Base-by-base conservation (phyloP, 2,797 vertebrate genomes). In the Argentina silus region DNA sequence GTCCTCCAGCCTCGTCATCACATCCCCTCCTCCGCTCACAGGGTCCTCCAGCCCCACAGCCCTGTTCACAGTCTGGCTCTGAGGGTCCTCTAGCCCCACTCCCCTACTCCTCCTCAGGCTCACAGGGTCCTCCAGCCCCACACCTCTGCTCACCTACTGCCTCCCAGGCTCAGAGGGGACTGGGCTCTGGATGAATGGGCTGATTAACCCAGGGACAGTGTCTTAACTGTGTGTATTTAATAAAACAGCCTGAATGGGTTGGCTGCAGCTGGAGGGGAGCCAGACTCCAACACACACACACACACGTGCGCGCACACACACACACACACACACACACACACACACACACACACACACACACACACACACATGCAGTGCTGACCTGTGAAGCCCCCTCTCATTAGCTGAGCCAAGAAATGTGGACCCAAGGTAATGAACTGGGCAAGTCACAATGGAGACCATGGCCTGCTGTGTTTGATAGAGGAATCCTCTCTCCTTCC, bases 401-500 rank as follows among this genome's bases (percentile, higher is more conserved):
- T 90, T 87, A 86, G 63, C 74, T 72, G 63, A 69, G 70, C 74
- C 53, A 14, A 75, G 69, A 79, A 77, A 79, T 76, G 82, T 80
- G 70, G 72, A 82, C 57, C 73, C 0, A 36, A 71, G 73, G 48
- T 45, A 87, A 76, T 77, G 70, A 73, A 63, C 73, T 67, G 75
- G 79, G 78, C 73, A 19, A 69, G 67, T 80, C 81, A 86, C 83
- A 78, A 79, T 69, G 78, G 78, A 84, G 67, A 82, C 73, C 56
- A 44, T 48, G 70, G 21, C 83, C 83, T 71, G 83, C 83, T 88
- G 48, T 55, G 81, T 75, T 78, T 60, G 70, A 78, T 72, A 83
- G 79, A 87, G 73, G 73, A 85, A 89, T 85, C 86, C 87, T 88
- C 83, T 84, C 76, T 71, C 82, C 84, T 86, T 85, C 70, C 57